A percentile compares a stretch with the other conserved stretches of the same genome.
Evolutionary conservation across 2,113 vertebrate species (phyloP).

Genomic region (Oncorhynchus tshawytscha): DNA sequence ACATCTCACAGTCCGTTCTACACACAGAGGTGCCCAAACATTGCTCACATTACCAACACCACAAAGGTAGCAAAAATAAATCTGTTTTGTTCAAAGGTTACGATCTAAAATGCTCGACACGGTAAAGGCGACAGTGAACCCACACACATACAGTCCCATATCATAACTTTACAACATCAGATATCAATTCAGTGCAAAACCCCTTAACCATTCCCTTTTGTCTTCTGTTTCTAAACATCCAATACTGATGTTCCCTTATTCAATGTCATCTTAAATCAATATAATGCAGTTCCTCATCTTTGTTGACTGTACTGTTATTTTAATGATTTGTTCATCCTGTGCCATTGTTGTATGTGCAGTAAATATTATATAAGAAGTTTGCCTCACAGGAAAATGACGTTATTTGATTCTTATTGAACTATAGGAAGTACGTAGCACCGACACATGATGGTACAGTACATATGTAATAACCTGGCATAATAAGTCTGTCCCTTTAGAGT

Average conservation of each 20-base stretch:
- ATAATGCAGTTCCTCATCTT: no score
- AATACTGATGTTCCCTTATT: no score
- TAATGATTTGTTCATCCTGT: no score
- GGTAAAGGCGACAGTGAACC: neutral
- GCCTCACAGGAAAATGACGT: neutral
- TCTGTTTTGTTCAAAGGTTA: neutral
- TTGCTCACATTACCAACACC: slow-evolving; percentile 17
- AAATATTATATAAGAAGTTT: neutral
- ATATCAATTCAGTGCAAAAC: neutral
- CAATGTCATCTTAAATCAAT: no score
- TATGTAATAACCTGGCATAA: neutral
- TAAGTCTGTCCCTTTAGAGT: neutral
- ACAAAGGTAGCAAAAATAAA: slow-evolving; percentile 9
- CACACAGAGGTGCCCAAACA: slow-evolving; percentile 16
- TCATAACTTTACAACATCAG: neutral
- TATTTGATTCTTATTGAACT: neutral
- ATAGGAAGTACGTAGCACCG: neutral
- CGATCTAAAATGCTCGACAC: neutral
- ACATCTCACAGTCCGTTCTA: slow-evolving; percentile 10
- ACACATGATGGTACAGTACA: neutral
- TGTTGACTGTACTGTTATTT: no score
- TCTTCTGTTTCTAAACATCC: no score
- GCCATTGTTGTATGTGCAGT: no score
- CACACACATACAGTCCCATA: neutral
- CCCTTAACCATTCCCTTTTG: neutral